phyloP scores from a whole-genome alignment of 2,797 vertebrate genomes.

The Huso huso region DNA sequence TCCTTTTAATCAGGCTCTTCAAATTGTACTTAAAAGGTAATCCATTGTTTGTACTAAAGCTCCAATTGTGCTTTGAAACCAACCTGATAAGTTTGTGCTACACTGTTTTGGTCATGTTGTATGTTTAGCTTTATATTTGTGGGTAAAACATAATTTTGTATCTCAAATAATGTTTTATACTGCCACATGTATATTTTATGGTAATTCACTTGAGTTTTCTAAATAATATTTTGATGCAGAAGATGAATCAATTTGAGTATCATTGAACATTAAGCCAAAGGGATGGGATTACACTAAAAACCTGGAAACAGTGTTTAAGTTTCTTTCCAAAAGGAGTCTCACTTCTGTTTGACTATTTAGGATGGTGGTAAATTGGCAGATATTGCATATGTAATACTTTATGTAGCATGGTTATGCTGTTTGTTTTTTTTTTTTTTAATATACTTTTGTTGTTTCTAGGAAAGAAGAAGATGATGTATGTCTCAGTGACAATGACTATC shows the following conservation, averaged over 20 bases:
- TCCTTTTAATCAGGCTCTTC: constrained; percentile 40
- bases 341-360: too few species aligned
- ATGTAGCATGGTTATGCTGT: too few species aligned
- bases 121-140: background rate
- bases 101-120: background rate
- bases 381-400: too few species aligned
- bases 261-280: too few species aligned
- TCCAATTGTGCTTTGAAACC: background rate
- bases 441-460: background rate
- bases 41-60: background rate
- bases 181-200: too few species aligned
- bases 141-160: too few species aligned
- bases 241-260: too few species aligned
- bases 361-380: too few species aligned
- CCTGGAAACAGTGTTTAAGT: constrained; percentile 3
- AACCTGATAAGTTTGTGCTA: background rate
- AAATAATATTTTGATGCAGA: too few species aligned
- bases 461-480: constrained; percentile 30
- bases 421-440: too few species aligned
- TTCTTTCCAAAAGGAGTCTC: background rate
- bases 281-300: background rate
- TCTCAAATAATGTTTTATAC: too few species aligned
- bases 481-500: constrained; percentile 46
- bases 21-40: constrained; percentile 82
- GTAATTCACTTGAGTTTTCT: too few species aligned